A percentile compares a stretch with the other conserved stretches of the same genome.
Evolutionary conservation across 2,797 vertebrate genomes (phyloP).

Genomic region (Molossus alvarezi): DNA sequence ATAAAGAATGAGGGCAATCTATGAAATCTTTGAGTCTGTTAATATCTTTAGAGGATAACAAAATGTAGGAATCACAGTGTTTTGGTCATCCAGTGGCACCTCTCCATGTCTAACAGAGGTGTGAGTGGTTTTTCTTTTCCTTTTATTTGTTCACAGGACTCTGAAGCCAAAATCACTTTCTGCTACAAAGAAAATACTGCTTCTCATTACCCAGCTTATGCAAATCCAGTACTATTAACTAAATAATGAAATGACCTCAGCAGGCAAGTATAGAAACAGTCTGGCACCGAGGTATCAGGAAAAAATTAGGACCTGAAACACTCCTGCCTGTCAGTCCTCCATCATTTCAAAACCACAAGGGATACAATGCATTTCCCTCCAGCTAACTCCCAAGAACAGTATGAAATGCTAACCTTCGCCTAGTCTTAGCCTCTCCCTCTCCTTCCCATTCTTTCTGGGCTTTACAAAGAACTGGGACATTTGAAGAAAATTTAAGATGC

Average conservation of each 20-base stretch:
- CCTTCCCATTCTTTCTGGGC: not conserved
- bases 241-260: constrained; percentile 90
- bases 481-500: constrained; percentile 69
- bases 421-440: not conserved
- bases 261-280: constrained; percentile 81
- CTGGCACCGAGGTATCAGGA: constrained; percentile 80
- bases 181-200: constrained; percentile 86
- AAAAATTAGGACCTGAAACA: constrained; percentile 81
- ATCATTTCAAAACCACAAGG: constrained; percentile 79
- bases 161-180: constrained; percentile 88
- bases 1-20: constrained; percentile 81
- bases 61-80: constrained; percentile 59
- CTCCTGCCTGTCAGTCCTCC: constrained; percentile 54
- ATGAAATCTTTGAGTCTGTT: constrained; percentile 74
- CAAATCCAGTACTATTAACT: constrained; percentile 91
- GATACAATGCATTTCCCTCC: constrained; percentile 64
- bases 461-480: constrained; percentile 73
- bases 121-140: constrained; percentile 79
- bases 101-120: constrained; percentile 35
- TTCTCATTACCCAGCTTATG: constrained; percentile 91
- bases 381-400: constrained; percentile 1
- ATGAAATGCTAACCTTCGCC: constrained; percentile 24
- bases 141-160: constrained; percentile 84
- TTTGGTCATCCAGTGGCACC: not conserved
- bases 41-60: constrained; percentile 78